Conservation (phyloP, 2,888 invertebrate species). For the Nemotelus nigrinus region DNA sequence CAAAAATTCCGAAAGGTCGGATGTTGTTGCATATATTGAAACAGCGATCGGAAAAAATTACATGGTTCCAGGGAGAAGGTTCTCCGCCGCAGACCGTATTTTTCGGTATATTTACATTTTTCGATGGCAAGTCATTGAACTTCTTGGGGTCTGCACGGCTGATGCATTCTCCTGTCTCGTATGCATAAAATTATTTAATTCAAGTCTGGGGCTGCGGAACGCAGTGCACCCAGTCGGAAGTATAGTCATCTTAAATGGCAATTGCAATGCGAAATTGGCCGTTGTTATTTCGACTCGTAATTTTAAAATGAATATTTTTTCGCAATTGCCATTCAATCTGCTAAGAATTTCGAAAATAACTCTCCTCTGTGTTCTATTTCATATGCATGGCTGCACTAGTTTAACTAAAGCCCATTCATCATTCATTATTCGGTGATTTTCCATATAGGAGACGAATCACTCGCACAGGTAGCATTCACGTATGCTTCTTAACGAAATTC, state of each 20-base stretch:
- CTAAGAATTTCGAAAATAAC: too few relatives aligned
- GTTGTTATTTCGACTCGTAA: background rate
- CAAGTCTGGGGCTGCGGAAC: background rate
- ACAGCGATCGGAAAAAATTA: conserved; percentile 18
- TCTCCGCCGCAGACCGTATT: background rate
- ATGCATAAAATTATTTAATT: conserved; percentile 39
- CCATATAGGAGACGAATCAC: too few relatives aligned
- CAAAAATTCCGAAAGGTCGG: conserved; percentile 24
- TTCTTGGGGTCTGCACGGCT: conserved; percentile 47
- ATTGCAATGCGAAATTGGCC: background rate
- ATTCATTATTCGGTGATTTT: background rate
- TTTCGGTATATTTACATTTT: conserved; percentile 31
- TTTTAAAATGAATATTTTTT: background rate
- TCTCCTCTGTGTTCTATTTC: too few relatives aligned
- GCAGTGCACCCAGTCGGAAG: conserved; percentile 8
- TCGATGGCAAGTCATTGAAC: conserved; percentile 46
- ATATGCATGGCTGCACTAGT: too few relatives aligned
- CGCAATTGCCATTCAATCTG: too few relatives aligned
- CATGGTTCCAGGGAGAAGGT: conserved; percentile 21
- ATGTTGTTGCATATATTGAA: background rate
- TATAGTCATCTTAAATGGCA: background rate
- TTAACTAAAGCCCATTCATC: background rate
- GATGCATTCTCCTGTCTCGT: conserved; percentile 45
- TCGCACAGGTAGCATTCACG: background rate
- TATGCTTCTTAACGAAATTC: conserved; percentile 4